A percentile compares a stretch with the other conserved stretches of the same genome.
These are phyloP conservation scores for Propithecus coquereli DNA, from an alignment of 2,113 vertebrate genomes.

Conservation along the genomic window DNA sequence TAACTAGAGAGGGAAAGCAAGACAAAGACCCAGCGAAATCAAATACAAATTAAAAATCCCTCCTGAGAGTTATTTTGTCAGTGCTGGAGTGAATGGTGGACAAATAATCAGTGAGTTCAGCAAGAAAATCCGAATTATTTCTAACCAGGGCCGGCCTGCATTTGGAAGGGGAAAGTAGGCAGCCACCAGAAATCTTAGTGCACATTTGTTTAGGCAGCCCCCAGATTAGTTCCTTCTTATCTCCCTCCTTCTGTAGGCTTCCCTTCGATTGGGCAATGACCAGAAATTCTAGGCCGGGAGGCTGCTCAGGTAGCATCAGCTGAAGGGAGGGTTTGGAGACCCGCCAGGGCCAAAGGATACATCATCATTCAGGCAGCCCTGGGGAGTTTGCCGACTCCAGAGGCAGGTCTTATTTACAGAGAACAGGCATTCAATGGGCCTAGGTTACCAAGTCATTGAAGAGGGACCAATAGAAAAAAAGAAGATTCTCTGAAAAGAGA, in stretches of 20 bases:
- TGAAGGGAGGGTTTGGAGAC: background rate
- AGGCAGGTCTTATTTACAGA: conserved; percentile 18
- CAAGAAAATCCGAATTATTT: conserved; percentile 49
- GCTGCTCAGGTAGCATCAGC: background rate
- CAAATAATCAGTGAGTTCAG: conserved; percentile 34
- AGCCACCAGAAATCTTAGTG: background rate
- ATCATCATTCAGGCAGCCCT: background rate
- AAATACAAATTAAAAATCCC: conserved; percentile 26
- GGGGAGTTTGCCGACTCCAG: background rate
- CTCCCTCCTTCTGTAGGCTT: background rate
- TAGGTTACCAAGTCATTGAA: background rate
- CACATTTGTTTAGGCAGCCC: background rate
- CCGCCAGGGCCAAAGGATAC: background rate
- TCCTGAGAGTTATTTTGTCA: conserved; percentile 37
- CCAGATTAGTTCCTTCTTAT: background rate
- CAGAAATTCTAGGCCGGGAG: background rate
- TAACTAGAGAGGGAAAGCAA: background rate
- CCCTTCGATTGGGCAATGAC: background rate
- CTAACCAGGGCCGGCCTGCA: background rate
- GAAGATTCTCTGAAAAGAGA: background rate
- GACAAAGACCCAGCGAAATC: conserved; percentile 30
- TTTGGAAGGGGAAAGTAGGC: background rate
- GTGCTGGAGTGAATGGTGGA: background rate
- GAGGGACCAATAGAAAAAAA: background rate
- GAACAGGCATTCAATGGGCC: background rate